Conservation (phyloP, 2,888 invertebrate genomes). For the Melitaea athalia region DNA sequence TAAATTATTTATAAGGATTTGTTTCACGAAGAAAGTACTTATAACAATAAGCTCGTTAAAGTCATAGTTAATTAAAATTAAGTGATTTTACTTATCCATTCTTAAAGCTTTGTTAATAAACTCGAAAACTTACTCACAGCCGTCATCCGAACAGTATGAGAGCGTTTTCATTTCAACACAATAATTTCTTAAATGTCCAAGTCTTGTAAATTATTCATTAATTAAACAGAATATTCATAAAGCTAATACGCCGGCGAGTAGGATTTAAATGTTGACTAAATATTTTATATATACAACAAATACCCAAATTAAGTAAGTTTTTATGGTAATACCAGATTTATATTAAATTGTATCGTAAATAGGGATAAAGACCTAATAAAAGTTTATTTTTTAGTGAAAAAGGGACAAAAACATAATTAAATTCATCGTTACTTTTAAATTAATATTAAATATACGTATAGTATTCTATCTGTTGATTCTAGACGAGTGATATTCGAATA, state of each 20-base stretch:
- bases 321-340: too few species aligned
- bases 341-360: too few species aligned
- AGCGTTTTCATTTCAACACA: slow-evolving; percentile 49
- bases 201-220: slow-evolving; percentile 13
- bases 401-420: too few species aligned
- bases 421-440: too few species aligned
- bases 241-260: neutral
- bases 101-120: slow-evolving; percentile 23
- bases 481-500: too few species aligned
- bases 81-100: slow-evolving; percentile 17
- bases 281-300: too few species aligned
- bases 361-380: too few species aligned
- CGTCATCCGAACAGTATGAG: slow-evolving; percentile 27
- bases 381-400: too few species aligned
- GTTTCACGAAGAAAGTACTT: neutral
- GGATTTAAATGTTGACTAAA: too few species aligned
- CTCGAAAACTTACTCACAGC: slow-evolving; percentile 30
- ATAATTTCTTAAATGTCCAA: slow-evolving; percentile 40
- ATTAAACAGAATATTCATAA: slow-evolving; percentile 5
- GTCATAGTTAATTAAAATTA: slow-evolving; percentile 14
- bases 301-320: too few species aligned
- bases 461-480: too few species aligned
- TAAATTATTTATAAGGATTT: neutral
- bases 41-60: slow-evolving; percentile 8
- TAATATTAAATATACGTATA: too few species aligned